Percentiles rank a stretch among this genome's conserved stretches.
phyloP scores from a whole-genome alignment of 2,888 invertebrate species.

The Machimus atricapillus region DNA sequence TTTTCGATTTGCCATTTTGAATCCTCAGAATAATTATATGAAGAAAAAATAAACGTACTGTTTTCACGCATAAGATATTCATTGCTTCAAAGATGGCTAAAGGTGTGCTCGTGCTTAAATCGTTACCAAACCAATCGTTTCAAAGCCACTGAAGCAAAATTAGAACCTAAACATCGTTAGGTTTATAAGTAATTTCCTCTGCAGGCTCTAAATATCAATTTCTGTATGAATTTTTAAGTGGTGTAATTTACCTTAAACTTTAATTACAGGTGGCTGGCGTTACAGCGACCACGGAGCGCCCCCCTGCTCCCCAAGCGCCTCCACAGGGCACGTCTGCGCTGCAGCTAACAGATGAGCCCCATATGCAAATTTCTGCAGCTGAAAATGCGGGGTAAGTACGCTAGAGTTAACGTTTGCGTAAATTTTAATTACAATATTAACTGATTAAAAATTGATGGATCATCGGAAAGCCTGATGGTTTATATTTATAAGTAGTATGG shows the following conservation, averaged over 20 bases:
- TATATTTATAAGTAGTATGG: background rate
- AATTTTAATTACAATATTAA: background rate
- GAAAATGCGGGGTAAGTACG: slow-evolving; percentile 63
- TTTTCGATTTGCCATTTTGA: too few species aligned
- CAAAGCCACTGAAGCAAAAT: background rate
- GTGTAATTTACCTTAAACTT: slow-evolving; percentile 34
- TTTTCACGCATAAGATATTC: too few species aligned
- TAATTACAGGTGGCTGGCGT: slow-evolving; percentile 54
- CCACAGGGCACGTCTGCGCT: slow-evolving; percentile 61
- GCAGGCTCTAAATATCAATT: background rate
- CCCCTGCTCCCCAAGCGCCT: slow-evolving; percentile 53
- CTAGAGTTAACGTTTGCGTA: background rate
- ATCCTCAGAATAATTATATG: too few species aligned
- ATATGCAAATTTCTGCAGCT: slow-evolving; percentile 64
- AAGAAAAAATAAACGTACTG: too few species aligned
- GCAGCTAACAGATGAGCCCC: slow-evolving; percentile 63
- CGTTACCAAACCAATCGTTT: background rate
- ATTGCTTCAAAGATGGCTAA: too few species aligned
- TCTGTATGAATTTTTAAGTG: background rate
- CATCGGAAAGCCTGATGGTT: background rate
- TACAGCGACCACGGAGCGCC: slow-evolving; percentile 55
- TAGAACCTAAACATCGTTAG: background rate
- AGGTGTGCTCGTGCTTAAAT: too few species aligned
- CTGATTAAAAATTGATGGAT: background rate
- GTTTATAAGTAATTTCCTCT: background rate